A percentile compares a stretch with the other conserved stretches of the same genome.
phyloP scores from a whole-genome alignment of 2,888 invertebrate species.

The Ligdia adustata region DNA sequence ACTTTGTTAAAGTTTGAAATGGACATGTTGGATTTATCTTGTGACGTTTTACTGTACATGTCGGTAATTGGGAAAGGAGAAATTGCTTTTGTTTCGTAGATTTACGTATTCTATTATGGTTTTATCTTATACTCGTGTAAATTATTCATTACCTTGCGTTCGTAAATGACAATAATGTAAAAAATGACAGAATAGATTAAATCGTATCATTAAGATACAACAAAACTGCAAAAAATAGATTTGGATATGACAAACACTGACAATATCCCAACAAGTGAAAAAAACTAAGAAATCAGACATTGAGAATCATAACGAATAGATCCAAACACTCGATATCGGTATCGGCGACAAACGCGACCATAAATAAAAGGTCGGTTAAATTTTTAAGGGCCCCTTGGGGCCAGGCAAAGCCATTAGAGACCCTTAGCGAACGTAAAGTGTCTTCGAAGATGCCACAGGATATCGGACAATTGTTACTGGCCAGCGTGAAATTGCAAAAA shows the following conservation, averaged over 20 bases:
- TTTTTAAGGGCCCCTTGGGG: slow-evolving; percentile 69
- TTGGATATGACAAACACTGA: no score
- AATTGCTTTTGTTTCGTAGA: not conserved
- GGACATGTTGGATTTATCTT: slow-evolving; percentile 1
- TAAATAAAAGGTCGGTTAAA: slow-evolving; percentile 80
- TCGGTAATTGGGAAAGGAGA: no score
- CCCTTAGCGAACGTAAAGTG: slow-evolving; percentile 68
- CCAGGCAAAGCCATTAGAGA: slow-evolving; percentile 71
- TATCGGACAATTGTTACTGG: slow-evolving; percentile 69
- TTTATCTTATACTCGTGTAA: no score
- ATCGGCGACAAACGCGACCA: slow-evolving; percentile 53
- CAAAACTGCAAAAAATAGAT: no score
- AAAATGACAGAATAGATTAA: no score
- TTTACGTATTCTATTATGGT: no score
- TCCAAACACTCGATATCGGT: slow-evolving; percentile 33
- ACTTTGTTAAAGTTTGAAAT: slow-evolving; percentile 7
- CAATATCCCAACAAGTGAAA: not conserved
- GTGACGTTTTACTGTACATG: no score
- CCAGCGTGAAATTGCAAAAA: slow-evolving; percentile 65
- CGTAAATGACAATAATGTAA: no score
- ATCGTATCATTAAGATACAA: no score
- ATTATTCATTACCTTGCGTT: no score
- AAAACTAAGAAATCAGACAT: slow-evolving; percentile 19
- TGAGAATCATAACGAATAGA: slow-evolving; percentile 38
- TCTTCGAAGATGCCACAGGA: slow-evolving; percentile 62